Conservation (phyloP, 2,113 vertebrate genomes). For the Orycteropus afer region DNA sequence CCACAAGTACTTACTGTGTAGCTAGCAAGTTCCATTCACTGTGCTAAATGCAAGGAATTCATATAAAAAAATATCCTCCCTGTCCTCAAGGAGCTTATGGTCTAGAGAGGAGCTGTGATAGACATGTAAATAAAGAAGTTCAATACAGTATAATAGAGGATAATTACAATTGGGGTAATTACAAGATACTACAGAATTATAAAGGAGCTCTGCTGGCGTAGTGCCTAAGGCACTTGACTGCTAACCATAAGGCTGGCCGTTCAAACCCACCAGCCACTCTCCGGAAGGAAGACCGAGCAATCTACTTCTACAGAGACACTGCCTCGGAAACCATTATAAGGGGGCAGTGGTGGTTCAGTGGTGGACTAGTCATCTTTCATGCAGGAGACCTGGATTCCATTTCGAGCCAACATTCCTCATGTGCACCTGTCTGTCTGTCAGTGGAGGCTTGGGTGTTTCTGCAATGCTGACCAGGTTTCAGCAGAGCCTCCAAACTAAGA, state of each 20-base stretch:
- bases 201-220: too few species aligned
- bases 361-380: not conserved
- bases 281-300: too few species aligned
- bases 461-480: not conserved
- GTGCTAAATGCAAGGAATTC: not conserved
- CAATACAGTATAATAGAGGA: not conserved
- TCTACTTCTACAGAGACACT: too few species aligned
- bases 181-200: not conserved
- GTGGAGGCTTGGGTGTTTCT: not conserved
- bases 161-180: not conserved
- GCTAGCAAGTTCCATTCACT: not conserved
- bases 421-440: not conserved
- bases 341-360: not conserved
- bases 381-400: not conserved
- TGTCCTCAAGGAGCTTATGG: not conserved
- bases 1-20: not conserved
- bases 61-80: not conserved
- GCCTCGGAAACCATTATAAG: not conserved
- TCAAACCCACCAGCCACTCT: too few species aligned
- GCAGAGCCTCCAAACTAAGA: not conserved
- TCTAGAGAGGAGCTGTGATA: not conserved
- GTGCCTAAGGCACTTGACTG: too few species aligned
- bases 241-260: too few species aligned
- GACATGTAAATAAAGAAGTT: not conserved
- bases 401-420: not conserved